These are phyloP conservation scores for Cardinalis cardinalis DNA, from an alignment of 2,113 vertebrate genomes.

Conservation along the genomic window DNA sequence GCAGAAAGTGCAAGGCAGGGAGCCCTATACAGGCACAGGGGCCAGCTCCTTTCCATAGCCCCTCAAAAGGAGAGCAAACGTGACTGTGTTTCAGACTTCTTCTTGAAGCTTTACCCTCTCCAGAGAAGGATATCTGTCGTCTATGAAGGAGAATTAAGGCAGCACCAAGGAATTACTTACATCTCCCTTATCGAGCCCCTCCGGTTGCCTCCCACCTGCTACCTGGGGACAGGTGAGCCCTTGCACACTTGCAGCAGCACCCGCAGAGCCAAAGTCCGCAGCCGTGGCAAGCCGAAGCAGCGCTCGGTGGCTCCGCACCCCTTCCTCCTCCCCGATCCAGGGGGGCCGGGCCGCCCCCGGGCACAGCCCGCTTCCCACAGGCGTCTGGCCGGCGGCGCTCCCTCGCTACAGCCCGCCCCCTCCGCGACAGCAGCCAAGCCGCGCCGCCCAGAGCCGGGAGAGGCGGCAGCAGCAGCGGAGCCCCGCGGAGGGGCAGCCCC, in stretches of 20 bases:
- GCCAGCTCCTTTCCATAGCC: rapidly evolving
- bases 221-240: rapidly evolving
- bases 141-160: neutral
- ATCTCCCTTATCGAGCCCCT: neutral
- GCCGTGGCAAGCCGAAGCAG: neutral
- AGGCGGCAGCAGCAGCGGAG: neutral
- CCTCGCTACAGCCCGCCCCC: neutral
- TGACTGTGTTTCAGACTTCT: neutral
- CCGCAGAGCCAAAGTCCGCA: rapidly evolving
- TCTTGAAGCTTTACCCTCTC: neutral
- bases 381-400: rapidly evolving
- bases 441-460: neutral
- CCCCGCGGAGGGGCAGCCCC: neutral
- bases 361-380: neutral
- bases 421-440: neutral
- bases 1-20: neutral
- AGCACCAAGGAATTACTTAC: neutral
- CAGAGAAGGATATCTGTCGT: neutral
- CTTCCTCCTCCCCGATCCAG: rapidly evolving
- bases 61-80: neutral
- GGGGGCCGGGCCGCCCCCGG: neutral
- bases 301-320: neutral
- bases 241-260: neutral
- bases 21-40: rapidly evolving
- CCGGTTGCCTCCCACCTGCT: rapidly evolving